These are phyloP conservation scores for Hyperoplus immaculatus DNA, from an alignment of 2,797 vertebrate genomes.

Conservation along the genomic window DNA sequence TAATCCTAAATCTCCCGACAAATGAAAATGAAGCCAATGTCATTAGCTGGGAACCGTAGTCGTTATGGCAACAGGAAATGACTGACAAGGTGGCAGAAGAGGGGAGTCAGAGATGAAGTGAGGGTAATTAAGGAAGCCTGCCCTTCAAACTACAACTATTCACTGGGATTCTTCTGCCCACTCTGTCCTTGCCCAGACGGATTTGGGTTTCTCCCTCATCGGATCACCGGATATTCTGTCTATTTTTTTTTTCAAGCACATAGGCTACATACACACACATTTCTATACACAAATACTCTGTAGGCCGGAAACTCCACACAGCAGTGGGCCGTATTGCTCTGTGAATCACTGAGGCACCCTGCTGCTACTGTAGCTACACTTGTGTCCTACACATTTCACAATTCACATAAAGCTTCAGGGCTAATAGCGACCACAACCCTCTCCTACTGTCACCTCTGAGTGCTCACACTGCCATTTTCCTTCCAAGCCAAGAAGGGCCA, in stretches of 20 bases:
- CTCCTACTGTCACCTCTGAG: constrained; percentile 40
- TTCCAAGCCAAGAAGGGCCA: neutral
- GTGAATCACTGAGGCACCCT: constrained; percentile 69
- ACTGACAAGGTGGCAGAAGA: constrained; percentile 52
- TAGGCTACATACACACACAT: constrained; percentile 15
- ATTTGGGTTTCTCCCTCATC: constrained; percentile 16
- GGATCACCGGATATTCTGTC: neutral
- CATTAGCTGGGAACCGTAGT: constrained; percentile 60
- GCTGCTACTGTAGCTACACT: constrained; percentile 50
- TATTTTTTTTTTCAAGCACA: neutral
- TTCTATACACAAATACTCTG: constrained; percentile 29
- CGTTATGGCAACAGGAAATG: constrained; percentile 73
- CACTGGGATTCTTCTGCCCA: neutral
- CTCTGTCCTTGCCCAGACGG: neutral
- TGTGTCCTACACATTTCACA: constrained; percentile 59
- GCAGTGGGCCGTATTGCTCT: constrained; percentile 57
- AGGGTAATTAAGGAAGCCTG: constrained; percentile 40
- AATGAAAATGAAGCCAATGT: constrained; percentile 54
- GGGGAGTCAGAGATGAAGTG: constrained; percentile 23
- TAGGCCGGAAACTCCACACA: constrained; percentile 54
- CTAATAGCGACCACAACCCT: constrained; percentile 46
- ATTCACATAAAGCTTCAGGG: constrained; percentile 52
- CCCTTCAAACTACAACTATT: constrained; percentile 7
- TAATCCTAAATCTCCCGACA: constrained; percentile 64
- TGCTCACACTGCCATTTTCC: constrained; percentile 20